Evolutionary conservation across 2,888 invertebrate species (phyloP).

Genomic region (Drosophila paranaensis): DNA sequence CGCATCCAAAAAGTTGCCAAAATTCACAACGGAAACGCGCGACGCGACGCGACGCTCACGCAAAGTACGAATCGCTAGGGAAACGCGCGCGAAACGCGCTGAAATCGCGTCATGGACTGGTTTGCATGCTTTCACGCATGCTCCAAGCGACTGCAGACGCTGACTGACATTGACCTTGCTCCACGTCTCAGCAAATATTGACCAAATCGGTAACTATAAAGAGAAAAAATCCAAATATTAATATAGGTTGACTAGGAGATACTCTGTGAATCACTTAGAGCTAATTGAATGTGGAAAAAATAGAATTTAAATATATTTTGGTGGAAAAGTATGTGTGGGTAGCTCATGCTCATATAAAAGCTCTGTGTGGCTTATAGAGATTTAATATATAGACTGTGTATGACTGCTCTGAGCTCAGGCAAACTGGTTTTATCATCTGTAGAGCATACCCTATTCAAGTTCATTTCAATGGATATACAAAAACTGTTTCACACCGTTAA

Average conservation of each 20-base stretch:
- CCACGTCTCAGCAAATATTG: conserved; percentile 41
- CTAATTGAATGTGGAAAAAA: background rate
- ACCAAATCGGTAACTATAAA: conserved; percentile 6
- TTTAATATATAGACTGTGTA: too few relatives aligned
- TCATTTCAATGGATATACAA: conserved; percentile 14
- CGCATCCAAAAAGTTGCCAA: conserved; percentile 17
- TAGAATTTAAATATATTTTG: too few relatives aligned
- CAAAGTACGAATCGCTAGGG: background rate
- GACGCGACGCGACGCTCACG: conserved; percentile 11
- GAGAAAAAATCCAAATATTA: background rate
- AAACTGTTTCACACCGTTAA: conserved; percentile 60
- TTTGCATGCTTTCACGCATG: conserved; percentile 61
- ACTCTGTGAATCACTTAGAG: background rate
- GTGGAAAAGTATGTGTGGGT: too few relatives aligned
- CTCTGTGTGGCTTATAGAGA: background rate
- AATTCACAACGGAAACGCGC: conserved; percentile 17
- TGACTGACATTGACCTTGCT: conserved; percentile 74
- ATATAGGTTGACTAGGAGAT: background rate
- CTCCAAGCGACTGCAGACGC: conserved; percentile 22
- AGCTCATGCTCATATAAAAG: background rate
- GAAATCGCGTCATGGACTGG: conserved; percentile 66
- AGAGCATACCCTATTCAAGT: background rate
- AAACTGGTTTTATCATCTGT: too few relatives aligned
- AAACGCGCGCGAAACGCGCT: conserved; percentile 7
- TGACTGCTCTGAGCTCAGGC: too few relatives aligned